phyloP scores from a whole-genome alignment of 2,888 invertebrate genomes.

The Iphiclides podalirius region DNA sequence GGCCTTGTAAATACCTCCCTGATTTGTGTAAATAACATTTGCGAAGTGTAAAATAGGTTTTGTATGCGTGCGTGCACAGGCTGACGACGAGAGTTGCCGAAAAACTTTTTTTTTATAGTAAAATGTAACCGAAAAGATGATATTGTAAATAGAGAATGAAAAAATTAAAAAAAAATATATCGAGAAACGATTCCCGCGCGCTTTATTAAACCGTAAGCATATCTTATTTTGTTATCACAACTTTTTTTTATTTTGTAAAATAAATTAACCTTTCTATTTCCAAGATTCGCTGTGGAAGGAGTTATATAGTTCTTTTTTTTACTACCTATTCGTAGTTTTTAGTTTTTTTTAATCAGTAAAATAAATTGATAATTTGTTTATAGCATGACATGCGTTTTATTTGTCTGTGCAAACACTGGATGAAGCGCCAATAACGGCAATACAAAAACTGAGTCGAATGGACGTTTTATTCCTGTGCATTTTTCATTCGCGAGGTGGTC shows the following conservation, averaged over 20 bases:
- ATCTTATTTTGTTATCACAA: constrained; percentile 42
- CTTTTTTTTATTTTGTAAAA: constrained; percentile 45
- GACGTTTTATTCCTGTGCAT: no score
- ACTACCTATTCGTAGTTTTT: constrained; percentile 64
- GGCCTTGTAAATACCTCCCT: constrained; percentile 10
- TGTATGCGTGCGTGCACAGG: constrained; percentile 11
- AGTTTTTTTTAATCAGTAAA: constrained; percentile 72
- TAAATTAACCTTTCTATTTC: constrained; percentile 45
- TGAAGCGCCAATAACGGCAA: no score
- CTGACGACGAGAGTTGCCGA: background rate
- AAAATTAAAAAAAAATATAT: constrained; percentile 8
- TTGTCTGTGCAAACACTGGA: constrained; percentile 21
- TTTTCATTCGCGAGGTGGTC: no score
- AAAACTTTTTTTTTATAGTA: background rate
- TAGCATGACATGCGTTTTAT: constrained; percentile 42
- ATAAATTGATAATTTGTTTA: constrained; percentile 54
- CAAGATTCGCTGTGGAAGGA: constrained; percentile 43
- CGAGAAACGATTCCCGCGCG: constrained; percentile 8
- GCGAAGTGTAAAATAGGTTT: constrained; percentile 18
- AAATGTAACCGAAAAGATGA: background rate
- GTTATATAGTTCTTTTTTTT: constrained; percentile 48
- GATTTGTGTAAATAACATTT: constrained; percentile 24
- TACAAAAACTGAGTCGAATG: no score
- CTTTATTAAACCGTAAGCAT: constrained; percentile 21
- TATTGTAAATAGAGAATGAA: constrained; percentile 23